These are phyloP conservation scores for Odontamblyopus lacepedii DNA, from an alignment of 2,797 vertebrate species.

Conservation along the genomic window DNA sequence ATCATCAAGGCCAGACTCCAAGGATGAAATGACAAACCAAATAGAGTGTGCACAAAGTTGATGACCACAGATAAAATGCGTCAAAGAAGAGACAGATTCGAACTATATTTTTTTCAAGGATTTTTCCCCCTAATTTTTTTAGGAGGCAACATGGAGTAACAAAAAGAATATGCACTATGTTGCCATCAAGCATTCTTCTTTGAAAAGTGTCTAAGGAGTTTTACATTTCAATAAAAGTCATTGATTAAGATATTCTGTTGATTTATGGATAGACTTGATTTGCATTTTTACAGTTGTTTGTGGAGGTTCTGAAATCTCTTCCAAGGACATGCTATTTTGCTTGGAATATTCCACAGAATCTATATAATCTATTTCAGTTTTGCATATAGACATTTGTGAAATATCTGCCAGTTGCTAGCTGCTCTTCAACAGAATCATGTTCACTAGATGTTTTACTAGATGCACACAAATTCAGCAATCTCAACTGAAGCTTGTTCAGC, in stretches of 20 bases:
- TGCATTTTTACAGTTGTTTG: not conserved
- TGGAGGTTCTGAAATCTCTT: too few relatives aligned
- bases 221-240: not conserved
- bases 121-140: conserved; percentile 34
- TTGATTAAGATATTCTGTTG: too few relatives aligned
- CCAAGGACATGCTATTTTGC: too few relatives aligned
- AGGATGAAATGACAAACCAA: conserved; percentile 45
- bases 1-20: conserved; percentile 33
- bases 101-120: conserved; percentile 25
- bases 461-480: too few relatives aligned
- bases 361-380: too few relatives aligned
- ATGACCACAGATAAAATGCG: conserved; percentile 42
- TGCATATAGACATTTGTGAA: too few relatives aligned
- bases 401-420: too few relatives aligned
- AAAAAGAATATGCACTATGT: not conserved
- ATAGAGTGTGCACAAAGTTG: conserved; percentile 40
- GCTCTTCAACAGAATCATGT: too few relatives aligned
- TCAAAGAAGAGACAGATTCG: conserved; percentile 38
- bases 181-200: not conserved
- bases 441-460: too few relatives aligned
- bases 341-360: too few relatives aligned
- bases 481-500: too few relatives aligned
- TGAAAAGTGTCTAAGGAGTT: not conserved
- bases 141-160: not conserved
- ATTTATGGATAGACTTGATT: not conserved